Evolutionary conservation across 2,888 invertebrate genomes (phyloP).

Genomic region (Pollenia amentaria): DNA sequence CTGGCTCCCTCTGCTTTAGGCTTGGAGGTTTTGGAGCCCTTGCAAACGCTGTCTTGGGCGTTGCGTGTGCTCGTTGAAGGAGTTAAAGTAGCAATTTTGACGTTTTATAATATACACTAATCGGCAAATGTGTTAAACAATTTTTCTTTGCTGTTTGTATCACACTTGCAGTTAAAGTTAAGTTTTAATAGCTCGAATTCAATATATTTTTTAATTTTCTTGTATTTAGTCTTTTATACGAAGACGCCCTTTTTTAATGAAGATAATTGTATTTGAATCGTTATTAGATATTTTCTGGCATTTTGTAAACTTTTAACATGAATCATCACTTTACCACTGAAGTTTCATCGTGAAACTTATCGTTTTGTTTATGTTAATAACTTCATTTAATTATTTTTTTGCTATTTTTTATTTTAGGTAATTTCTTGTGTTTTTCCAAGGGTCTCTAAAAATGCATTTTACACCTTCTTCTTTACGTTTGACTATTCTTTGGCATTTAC

Average conservation of each 20-base stretch:
- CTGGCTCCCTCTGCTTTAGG: slow-evolving; percentile 42
- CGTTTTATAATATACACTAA: slow-evolving; percentile 32
- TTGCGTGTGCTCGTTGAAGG: slow-evolving; percentile 77
- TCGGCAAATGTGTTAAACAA: slow-evolving; percentile 27
- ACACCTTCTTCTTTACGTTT: slow-evolving; percentile 27
- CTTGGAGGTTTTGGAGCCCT: slow-evolving; percentile 76
- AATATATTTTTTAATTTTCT: slow-evolving; percentile 4
- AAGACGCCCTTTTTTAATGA: slow-evolving; percentile 65
- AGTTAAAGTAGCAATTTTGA: slow-evolving; percentile 80
- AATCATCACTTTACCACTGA: slow-evolving; percentile 36
- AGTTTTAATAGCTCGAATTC: background rate
- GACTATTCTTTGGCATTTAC: background rate
- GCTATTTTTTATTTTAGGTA: slow-evolving; percentile 3
- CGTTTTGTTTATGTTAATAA: slow-evolving; percentile 20
- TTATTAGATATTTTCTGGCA: background rate
- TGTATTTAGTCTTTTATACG: background rate
- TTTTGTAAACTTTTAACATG: slow-evolving; percentile 17
- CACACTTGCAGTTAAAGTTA: background rate
- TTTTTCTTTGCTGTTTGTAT: background rate
- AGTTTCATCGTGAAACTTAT: background rate
- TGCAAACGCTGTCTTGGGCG: slow-evolving; percentile 81
- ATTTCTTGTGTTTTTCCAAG: slow-evolving; percentile 28
- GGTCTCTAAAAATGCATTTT: slow-evolving; percentile 10
- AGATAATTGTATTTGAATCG: background rate
- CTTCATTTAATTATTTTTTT: slow-evolving; percentile 17